Base-by-base conservation (phyloP, 53 echinoderm and acorn worm genomes). In the Pentamera pediparva region DNA sequence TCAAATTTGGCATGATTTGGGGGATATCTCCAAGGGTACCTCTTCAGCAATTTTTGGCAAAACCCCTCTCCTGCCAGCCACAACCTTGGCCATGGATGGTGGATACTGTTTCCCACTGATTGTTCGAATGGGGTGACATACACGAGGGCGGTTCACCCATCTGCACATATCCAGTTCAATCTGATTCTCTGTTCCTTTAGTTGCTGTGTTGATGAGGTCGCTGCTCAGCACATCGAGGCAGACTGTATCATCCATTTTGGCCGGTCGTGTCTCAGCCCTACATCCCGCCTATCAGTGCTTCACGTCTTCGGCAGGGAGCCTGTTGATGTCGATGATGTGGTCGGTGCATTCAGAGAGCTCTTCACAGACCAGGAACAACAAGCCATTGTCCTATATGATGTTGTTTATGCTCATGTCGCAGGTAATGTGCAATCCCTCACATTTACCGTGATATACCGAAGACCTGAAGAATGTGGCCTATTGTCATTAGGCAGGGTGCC, bases 151-250 rank as follows among this genome's bases (percentile, higher is more conserved):
- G n/a, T n/a, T n/a, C n/a, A n/a, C n/a, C n/a, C n/a, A n/a, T n/a
- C n/a, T n/a, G n/a, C n/a, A n/a, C n/a, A n/a, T n/a, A n/a, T n/a
- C n/a, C n/a, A n/a, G n/a, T n/a, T n/a, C n/a, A n/a, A n/a, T n/a
- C n/a, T n/a, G n/a, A n/a, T n/a, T n/a, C n/a, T n/a, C n/a, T n/a
- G n/a, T n/a, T n/a, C n/a, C n/a, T n/a, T n/a, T n/a, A 96, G 96
- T 71, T 96, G 96, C 55, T 96, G 96, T 80, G 96, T 96, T 9
- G 96, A 96, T 75, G 96, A 96, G 59, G 69, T 96, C 24, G 91
- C 96, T 26, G 89, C 91, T 7, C 74, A 91, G 58, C 96, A 96
- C 86, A 83, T 54, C 35, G 87, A 80, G 24, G 88, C 87, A 27
- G 91, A 96, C 69, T 58, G 85, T 28, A 83, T 96, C 78, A 96